Evolutionary conservation across 2,797 vertebrate genomes (phyloP).

Genomic region (Sebastes flavidus): DNA sequence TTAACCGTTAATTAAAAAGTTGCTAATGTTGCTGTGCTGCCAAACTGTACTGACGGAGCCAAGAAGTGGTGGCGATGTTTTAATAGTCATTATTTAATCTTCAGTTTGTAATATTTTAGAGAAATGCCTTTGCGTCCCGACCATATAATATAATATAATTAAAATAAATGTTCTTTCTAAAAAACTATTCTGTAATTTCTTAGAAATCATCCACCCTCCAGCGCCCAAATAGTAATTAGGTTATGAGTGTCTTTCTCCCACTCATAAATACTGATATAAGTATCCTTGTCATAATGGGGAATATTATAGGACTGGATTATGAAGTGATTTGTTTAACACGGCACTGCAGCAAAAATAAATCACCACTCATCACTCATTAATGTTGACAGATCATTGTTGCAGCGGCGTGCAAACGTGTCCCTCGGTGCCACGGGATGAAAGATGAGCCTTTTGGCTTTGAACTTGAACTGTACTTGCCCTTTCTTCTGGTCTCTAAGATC

Average conservation of each 20-base stretch:
- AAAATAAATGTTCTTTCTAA: constrained; percentile 15
- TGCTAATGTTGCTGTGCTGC: not conserved
- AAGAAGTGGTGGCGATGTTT: not conserved
- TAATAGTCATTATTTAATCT: not conserved
- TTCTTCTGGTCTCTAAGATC: constrained; percentile 32
- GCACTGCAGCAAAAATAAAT: constrained; percentile 60
- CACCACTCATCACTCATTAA: constrained; percentile 67
- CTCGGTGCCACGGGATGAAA: constrained; percentile 46
- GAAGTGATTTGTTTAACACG: constrained; percentile 62
- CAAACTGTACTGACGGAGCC: not conserved
- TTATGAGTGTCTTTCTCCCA: constrained; percentile 9
- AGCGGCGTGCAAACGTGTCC: constrained; percentile 51
- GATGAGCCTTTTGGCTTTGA: constrained; percentile 68
- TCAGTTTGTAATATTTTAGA: not conserved
- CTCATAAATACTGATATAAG: constrained; percentile 43
- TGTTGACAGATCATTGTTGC: constrained; percentile 59
- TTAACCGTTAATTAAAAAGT: not conserved
- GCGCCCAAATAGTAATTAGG: constrained; percentile 8
- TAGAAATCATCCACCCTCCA: constrained; percentile 10
- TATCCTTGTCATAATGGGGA: constrained; percentile 41
- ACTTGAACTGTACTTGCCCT: constrained; percentile 75
- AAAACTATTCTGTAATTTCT: not conserved
- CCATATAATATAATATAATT: not conserved
- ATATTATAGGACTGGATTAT: constrained; percentile 45
- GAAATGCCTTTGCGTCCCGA: not conserved